phyloP scores from a whole-genome alignment of 2,888 invertebrate species.

The Hoplodrina ambigua region DNA sequence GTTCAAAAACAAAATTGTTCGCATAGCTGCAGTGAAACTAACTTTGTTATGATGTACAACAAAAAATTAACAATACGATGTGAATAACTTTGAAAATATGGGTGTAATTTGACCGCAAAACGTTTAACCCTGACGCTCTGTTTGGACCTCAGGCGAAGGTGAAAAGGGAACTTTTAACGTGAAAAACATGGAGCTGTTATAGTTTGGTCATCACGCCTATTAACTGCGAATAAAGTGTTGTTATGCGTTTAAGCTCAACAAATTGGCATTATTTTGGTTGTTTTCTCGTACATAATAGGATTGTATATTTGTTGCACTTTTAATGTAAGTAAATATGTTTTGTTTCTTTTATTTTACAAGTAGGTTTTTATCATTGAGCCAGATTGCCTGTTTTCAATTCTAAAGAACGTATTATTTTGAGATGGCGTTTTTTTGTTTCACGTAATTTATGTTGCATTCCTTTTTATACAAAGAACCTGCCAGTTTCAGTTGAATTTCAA shows the following conservation, averaged over 20 bases:
- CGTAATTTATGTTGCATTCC: too few species aligned
- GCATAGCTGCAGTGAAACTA: slow-evolving; percentile 43
- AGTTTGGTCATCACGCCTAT: slow-evolving; percentile 58
- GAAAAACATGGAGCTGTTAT: slow-evolving; percentile 42
- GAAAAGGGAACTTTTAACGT: slow-evolving; percentile 47
- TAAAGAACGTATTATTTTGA: too few species aligned
- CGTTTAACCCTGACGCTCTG: slow-evolving; percentile 34
- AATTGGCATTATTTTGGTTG: slow-evolving; percentile 11
- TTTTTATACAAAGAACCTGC: too few species aligned
- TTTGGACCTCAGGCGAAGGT: slow-evolving; percentile 35
- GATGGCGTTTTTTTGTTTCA: too few species aligned
- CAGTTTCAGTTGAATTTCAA: too few species aligned
- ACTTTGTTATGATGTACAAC: slow-evolving; percentile 45
- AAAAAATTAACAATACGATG: slow-evolving; percentile 31
- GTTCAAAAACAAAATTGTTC: slow-evolving; percentile 34
- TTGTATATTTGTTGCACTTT: neutral
- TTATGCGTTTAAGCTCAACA: slow-evolving; percentile 44
- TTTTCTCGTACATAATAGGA: neutral
- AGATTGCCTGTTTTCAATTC: too few species aligned
- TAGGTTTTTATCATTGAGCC: too few species aligned
- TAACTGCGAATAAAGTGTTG: slow-evolving; percentile 54
- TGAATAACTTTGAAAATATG: slow-evolving; percentile 41
- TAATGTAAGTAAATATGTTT: neutral
- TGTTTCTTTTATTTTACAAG: neutral
- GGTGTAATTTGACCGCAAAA: slow-evolving; percentile 44